Conservation (phyloP, 2,797 vertebrate species). For the Paratrypauchen microcephalus region DNA sequence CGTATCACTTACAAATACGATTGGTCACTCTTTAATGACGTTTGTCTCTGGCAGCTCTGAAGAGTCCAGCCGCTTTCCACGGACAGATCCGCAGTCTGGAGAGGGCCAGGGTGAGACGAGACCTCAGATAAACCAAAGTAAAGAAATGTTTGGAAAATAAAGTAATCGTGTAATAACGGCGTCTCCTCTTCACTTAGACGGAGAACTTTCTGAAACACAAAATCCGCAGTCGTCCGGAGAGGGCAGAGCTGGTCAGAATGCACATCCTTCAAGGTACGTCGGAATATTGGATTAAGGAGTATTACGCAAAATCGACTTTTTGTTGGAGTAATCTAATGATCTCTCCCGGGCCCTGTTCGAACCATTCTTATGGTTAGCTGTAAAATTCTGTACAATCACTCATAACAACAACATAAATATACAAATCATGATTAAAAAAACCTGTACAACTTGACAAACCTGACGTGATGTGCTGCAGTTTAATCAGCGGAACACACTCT, state of each 20-base stretch:
- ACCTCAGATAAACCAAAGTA: background rate
- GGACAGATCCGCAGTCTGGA: slow-evolving; percentile 99
- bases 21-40: slow-evolving; percentile 19
- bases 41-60: slow-evolving; percentile 83
- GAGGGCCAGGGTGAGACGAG: slow-evolving; percentile 89
- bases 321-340: no score
- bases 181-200: slow-evolving; percentile 75
- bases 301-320: no score
- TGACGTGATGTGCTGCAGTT: no score
- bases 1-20: slow-evolving; percentile 1
- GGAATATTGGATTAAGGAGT: background rate
- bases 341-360: no score
- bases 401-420: background rate
- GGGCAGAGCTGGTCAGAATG: slow-evolving; percentile 97
- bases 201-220: slow-evolving; percentile 99
- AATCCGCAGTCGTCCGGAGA: slow-evolving; percentile 95
- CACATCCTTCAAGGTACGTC: slow-evolving; percentile 94
- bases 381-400: no score
- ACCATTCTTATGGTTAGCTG: no score
- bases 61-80: slow-evolving; percentile 97
- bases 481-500: no score
- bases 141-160: background rate
- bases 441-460: background rate
- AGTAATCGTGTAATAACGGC: background rate
- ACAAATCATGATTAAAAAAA: background rate